A percentile compares a stretch with the other conserved stretches of the same genome.
Conservation (phyloP, 2,888 invertebrate genomes). For the Andrena bucephala region DNA sequence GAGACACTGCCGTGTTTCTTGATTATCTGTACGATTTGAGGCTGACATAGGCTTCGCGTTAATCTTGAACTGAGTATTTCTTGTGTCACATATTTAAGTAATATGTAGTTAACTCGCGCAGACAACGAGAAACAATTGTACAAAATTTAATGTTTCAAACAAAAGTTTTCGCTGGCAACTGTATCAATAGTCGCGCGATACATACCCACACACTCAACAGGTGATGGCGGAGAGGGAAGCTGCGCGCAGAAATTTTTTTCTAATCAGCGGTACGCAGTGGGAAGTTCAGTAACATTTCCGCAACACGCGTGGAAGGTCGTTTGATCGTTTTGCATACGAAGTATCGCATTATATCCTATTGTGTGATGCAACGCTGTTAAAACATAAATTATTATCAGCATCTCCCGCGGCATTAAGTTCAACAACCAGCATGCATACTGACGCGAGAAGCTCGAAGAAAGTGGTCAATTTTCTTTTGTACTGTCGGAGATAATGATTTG, state of each 20-base stretch:
- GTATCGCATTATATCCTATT: slow-evolving; percentile 16
- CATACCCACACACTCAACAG: slow-evolving; percentile 50
- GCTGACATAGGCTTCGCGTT: neutral
- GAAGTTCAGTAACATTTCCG: slow-evolving; percentile 38
- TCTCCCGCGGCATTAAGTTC: neutral
- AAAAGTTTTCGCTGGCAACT: neutral
- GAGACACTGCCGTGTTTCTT: too few species aligned
- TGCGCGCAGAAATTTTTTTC: slow-evolving; percentile 41
- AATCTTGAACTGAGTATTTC: neutral
- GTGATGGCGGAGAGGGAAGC: slow-evolving; percentile 53
- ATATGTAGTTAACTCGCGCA: neutral
- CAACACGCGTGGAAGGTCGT: neutral
- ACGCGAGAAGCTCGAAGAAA: neutral
- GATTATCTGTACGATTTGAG: too few species aligned
- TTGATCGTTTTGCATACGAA: neutral
- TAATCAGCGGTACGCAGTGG: slow-evolving; percentile 32
- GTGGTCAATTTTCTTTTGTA: slow-evolving; percentile 2
- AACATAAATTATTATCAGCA: slow-evolving; percentile 6
- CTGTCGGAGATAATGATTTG: neutral
- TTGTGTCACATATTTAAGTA: neutral
- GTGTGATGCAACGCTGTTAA: slow-evolving; percentile 1
- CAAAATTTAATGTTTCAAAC: neutral
- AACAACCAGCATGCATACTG: neutral
- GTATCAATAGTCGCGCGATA: neutral
- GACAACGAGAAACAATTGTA: neutral